Percentiles rank a stretch among this genome's conserved stretches.
phyloP scores from a whole-genome alignment of 2,888 invertebrate species.

The Hecatera dysodea region DNA sequence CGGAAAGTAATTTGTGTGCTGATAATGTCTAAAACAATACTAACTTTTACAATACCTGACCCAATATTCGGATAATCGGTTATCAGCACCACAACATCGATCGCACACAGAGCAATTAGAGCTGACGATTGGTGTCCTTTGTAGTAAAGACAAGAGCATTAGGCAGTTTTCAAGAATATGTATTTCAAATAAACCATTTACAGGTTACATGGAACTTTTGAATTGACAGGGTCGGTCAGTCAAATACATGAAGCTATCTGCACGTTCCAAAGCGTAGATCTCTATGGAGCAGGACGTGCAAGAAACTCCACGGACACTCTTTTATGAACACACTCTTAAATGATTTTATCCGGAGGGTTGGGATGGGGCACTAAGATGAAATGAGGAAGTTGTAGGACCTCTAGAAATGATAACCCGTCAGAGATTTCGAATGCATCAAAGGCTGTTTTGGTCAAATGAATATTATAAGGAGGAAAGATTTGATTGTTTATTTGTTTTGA shows the following conservation, averaged over 20 bases:
- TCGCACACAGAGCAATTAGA: not conserved
- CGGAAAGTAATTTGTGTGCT: not conserved
- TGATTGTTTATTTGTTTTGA: too few species aligned
- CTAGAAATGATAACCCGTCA: not conserved
- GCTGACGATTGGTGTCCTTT: not conserved
- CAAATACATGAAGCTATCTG: too few species aligned
- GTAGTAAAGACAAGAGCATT: not conserved
- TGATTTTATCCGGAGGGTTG: not conserved
- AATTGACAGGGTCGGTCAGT: too few species aligned
- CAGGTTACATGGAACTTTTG: too few species aligned
- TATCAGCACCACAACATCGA: conserved; percentile 27
- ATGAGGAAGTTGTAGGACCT: not conserved
- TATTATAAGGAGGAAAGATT: too few species aligned
- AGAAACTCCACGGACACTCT: too few species aligned
- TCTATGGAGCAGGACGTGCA: too few species aligned
- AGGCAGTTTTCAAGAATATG: not conserved
- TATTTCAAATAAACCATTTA: too few species aligned
- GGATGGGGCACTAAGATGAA: not conserved
- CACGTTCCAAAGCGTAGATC: too few species aligned
- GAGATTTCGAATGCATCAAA: not conserved
- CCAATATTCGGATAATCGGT: conserved; percentile 21
- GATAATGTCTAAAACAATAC: conserved; percentile 14
- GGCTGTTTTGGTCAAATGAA: too few species aligned
- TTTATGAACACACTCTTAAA: too few species aligned
- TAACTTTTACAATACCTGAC: conserved; percentile 1